Base-by-base conservation (phyloP, 2,888 invertebrate genomes). In the Cataglyphis albicans region DNA sequence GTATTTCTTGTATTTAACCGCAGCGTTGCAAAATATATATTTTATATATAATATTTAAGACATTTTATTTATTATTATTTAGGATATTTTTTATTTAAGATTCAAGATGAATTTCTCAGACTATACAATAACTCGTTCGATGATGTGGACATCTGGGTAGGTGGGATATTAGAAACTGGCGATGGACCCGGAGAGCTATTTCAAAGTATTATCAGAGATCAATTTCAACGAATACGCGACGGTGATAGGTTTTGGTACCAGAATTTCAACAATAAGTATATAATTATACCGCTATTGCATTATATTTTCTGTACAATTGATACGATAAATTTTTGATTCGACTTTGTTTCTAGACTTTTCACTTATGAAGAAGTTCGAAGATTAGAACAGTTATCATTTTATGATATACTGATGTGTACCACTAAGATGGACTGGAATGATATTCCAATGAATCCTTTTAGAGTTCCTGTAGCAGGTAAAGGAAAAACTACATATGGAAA, bases 221-320 rank as follows among this genome's bases (percentile, higher is more conserved):
- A 96, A 88, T 96, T 96, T 92, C 85, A 88, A 55, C 92, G 96
- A 86, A 96, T 96, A 83, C 91, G 96, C 86, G 94, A 95, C 92
- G 96, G 95, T 2, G 96, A 96, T 90, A 90, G 96, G 78, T 96
- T 96, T 93, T 96, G 96, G 96, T 96, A 95, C 91, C 95, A 96
- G 89, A 96, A 96, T 91, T 82, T 15, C 15, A 89, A 91, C 55
- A 95, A 95, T 88, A 90, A 91, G 95, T 95, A 92, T 89, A 87
- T 85, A 44, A 38, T 52, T 63, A 44, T 18, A 68, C 1, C 21
- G 21, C 10, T 61, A 21, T 61, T 15, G 9, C 32, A 64, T 3
- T 7, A 21, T 18, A 21, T 52, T 18, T 5, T 63, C 10, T 21
- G 15, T 44, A 68, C 44, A 18, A 63, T 59, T 73, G n/a, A 61